Conservation (phyloP, 1,140 invertebrate species). For the Drosophila truncata region DNA sequence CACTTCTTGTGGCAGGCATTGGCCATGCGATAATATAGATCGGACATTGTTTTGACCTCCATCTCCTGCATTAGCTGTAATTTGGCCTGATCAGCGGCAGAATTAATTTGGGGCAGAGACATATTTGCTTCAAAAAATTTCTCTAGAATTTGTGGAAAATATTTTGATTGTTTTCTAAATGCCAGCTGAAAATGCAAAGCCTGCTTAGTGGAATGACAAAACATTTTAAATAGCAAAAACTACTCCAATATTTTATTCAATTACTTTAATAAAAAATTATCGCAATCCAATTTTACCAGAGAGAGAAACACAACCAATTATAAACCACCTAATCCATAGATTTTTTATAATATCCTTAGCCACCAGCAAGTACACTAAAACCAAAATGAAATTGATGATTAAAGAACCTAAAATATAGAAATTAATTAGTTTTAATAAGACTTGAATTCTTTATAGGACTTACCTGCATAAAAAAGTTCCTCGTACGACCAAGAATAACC, state of each 20-base stretch:
- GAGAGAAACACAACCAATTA: neutral
- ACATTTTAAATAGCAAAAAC: neutral
- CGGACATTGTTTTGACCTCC: constrained; percentile 99
- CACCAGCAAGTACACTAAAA: neutral
- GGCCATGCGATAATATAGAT: constrained; percentile 98
- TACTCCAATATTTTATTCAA: too few species aligned
- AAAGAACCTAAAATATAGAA: neutral
- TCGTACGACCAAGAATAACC: neutral
- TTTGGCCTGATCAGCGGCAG: constrained; percentile 92
- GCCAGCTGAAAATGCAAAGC: neutral
- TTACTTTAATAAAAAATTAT: neutral
- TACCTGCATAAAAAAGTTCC: neutral
- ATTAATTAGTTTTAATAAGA: neutral
- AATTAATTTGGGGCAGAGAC: constrained; percentile 90
- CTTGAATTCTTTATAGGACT: too few species aligned
- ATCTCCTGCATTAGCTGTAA: constrained; percentile 96
- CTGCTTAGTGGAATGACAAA: neutral
- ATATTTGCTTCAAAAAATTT: constrained; percentile 23
- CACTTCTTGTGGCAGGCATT: constrained; percentile 97
- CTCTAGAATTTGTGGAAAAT: neutral
- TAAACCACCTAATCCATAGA: neutral
- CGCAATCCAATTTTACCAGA: neutral
- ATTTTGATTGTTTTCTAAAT: neutral
- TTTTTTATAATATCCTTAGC: neutral
- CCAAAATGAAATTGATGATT: neutral